These are phyloP conservation scores for Anas platyrhynchos DNA, from an alignment of 2,113 vertebrate genomes.

Conservation along the genomic window DNA sequence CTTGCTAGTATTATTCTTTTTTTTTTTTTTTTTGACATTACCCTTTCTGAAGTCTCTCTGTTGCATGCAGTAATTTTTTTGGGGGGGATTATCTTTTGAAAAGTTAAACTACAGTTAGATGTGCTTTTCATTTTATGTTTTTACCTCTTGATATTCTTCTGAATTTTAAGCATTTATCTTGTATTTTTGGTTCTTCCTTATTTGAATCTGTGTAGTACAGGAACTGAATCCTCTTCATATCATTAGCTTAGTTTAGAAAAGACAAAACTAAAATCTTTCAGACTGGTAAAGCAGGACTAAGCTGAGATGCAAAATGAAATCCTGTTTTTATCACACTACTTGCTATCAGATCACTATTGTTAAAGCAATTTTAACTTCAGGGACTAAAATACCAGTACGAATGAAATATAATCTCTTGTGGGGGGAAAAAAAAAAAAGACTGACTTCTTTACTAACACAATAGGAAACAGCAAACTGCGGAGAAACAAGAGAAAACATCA, in stretches of 20 bases:
- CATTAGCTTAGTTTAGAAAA: not conserved
- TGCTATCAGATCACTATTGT: not conserved
- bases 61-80: not conserved
- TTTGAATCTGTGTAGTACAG: not conserved
- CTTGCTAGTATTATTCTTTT: not conserved
- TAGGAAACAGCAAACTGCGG: not conserved
- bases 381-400: not conserved
- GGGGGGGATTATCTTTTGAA: not conserved
- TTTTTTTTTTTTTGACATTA: not conserved
- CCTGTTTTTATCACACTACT: not conserved
- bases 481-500: not conserved
- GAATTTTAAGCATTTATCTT: slow-evolving; percentile 12
- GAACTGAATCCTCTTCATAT: not conserved
- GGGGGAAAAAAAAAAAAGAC: not conserved
- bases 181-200: not conserved
- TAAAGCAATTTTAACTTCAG: not conserved
- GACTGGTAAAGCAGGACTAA: not conserved
- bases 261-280: not conserved
- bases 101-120: slow-evolving; percentile 28
- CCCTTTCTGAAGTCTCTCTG: not conserved
- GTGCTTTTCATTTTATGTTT: not conserved
- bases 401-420: not conserved
- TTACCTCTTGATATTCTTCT: slow-evolving; percentile 1
- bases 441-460: not conserved
- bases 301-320: not conserved